These are phyloP conservation scores for Typhlomys cinereus DNA, from an alignment of 2,113 vertebrate species.

Conservation along the genomic window DNA sequence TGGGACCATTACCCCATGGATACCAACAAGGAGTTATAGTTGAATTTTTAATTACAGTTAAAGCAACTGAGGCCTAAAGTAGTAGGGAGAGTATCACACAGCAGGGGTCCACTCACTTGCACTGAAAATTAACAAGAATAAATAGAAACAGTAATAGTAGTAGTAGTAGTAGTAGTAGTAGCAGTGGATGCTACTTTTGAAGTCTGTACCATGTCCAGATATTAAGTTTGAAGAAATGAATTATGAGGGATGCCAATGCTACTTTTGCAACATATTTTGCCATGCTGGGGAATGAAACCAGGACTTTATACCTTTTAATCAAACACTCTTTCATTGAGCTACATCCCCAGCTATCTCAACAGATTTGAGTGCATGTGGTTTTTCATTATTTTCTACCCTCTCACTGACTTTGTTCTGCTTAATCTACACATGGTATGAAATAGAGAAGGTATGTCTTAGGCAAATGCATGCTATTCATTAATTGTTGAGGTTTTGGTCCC, in stretches of 20 bases:
- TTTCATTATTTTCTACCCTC: background rate
- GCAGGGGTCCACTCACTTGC: background rate
- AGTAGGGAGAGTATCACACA: background rate
- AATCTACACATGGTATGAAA: background rate
- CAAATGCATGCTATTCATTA: background rate
- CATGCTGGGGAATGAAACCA: background rate
- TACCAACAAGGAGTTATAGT: background rate
- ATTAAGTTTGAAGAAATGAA: background rate
- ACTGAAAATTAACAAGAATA: constrained; percentile 1
- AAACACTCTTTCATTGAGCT: background rate
- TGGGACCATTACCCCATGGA: background rate
- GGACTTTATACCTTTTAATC: background rate
- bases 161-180: background rate
- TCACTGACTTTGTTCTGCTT: background rate
- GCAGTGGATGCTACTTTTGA: background rate
- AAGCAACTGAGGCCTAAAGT: background rate
- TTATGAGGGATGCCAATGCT: background rate
- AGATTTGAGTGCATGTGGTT: background rate
- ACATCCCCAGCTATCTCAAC: background rate
- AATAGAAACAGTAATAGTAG: background rate
- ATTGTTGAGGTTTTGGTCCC: background rate
- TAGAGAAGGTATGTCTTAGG: background rate
- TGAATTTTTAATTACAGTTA: background rate
- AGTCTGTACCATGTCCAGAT: background rate
- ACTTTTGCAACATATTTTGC: background rate